Percentiles rank a stretch among this genome's conserved stretches.
phyloP scores from a whole-genome alignment of 2,113 vertebrate genomes.

The Odocoileus hemionus region DNA sequence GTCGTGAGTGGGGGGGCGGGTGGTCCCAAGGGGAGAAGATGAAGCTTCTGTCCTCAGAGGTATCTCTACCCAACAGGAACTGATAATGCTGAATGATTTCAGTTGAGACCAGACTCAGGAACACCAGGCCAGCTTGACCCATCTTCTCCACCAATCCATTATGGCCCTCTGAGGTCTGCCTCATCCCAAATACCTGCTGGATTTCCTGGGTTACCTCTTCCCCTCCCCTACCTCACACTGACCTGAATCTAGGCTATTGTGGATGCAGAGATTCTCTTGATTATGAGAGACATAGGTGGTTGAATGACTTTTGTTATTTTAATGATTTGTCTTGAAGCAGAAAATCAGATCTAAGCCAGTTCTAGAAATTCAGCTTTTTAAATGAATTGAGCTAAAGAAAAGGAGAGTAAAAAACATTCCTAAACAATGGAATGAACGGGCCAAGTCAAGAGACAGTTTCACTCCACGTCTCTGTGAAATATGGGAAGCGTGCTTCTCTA shows the following conservation, averaged over 20 bases:
- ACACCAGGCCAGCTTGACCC: background rate
- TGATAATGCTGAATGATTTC: background rate
- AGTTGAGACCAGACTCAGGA: background rate
- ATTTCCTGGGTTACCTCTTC: background rate
- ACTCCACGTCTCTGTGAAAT: background rate
- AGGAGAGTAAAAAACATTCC: background rate
- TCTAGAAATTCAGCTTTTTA: slow-evolving; percentile 29
- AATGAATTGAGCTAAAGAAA: slow-evolving; percentile 14
- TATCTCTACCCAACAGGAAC: background rate
- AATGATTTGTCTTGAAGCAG: background rate
- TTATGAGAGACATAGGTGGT: background rate
- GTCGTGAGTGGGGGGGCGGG: rapidly evolving
- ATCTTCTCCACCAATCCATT: background rate
- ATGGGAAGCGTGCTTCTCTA: background rate
- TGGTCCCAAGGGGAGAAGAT: background rate
- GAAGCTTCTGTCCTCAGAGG: background rate
- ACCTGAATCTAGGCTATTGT: background rate
- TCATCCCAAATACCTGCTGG: background rate
- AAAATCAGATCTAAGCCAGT: background rate
- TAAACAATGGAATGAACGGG: background rate
- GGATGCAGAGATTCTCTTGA: background rate
- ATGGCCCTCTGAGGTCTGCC: background rate
- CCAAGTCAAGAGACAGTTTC: background rate
- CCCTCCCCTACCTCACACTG: background rate
- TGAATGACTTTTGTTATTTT: background rate